phyloP scores from a whole-genome alignment of 1,140 invertebrate genomes.

The Whitmania pigra region DNA sequence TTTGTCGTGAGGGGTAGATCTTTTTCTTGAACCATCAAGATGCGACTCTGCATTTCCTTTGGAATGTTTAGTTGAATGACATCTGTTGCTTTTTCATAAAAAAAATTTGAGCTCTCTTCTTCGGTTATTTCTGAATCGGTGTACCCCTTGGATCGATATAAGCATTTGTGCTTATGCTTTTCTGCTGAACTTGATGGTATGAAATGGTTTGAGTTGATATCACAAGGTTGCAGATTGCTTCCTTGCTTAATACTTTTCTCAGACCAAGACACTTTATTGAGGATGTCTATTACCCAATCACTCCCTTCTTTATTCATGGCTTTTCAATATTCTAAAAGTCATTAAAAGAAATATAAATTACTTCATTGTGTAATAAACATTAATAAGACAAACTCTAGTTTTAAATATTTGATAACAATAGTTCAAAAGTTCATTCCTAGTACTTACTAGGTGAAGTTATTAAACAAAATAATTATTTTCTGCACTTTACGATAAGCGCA shows the following conservation, averaged over 20 bases:
- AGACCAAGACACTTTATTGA: not conserved
- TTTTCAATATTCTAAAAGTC: too few species aligned
- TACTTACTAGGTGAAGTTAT: too few species aligned
- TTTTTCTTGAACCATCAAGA: not conserved
- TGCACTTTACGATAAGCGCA: too few species aligned
- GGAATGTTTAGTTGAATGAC: not conserved
- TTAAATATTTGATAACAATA: too few species aligned
- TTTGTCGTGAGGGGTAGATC: not conserved
- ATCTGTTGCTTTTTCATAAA: slow-evolving; percentile 9
- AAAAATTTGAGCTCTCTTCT: slow-evolving; percentile 2
- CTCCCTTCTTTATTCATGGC: too few species aligned
- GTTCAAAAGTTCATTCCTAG: too few species aligned
- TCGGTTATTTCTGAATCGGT: not conserved
- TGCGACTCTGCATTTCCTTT: not conserved
- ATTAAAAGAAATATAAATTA: too few species aligned
- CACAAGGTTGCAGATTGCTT: not conserved
- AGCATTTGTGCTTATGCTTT: slow-evolving; percentile 3
- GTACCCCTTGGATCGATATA: slow-evolving; percentile 1
- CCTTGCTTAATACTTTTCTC: not conserved
- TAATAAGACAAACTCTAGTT: too few species aligned
- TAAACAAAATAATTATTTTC: too few species aligned
- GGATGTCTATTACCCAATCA: too few species aligned
- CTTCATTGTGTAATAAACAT: too few species aligned
- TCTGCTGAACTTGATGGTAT: not conserved
- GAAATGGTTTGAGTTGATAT: not conserved